Evolutionary conservation across 2,797 vertebrate species (phyloP), one percentile per base, ranked within the genome.

Genomic region (Amniataba percoides): DNA sequence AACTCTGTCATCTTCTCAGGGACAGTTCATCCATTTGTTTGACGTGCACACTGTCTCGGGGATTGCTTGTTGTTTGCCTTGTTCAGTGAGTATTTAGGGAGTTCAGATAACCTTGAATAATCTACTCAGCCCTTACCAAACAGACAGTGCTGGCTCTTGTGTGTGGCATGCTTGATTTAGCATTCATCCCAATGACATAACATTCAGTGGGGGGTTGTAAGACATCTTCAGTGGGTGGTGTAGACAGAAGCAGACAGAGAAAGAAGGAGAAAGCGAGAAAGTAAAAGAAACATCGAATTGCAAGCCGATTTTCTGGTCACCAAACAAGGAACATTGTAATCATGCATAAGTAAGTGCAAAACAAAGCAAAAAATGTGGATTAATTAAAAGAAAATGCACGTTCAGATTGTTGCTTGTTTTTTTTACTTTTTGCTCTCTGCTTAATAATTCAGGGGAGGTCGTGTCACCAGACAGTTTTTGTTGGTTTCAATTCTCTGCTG

Each of bases 21-120:
- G 63, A 78, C 57, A 77, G 51, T 75, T 80, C 59, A 77, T 86
- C 52, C 48, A 62, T 84, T 83, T 83, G 65, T 82, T 88, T 87
- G 65, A 80, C n/a, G 48, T 80, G 71, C 75, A 83, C 63, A 72
- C 70, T 60, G 48, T 78, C 65, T 51, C 31, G 2, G 39, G 34
- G 65, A 27, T 42, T 52, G 65, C 21, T 42, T 52, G 65, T n/a
- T 78, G 71, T 85, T 87, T 90, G 64, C 72, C 63, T 80, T 87
- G 40, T 78, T 87, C 52, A 5, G 31, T 58, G 59, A 76, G 62
- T 85, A 86, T 90, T 90, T 84, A 87, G 75, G 49, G 55, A 85
- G 77, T 82, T 77, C 49, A 74, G 80, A 90, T 87, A 90, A 86
- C 85, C 88, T 88, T 91, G 78, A 88, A 87, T 85, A 85, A 90